Evolutionary conservation across 53 echinoderm and acorn worm genomes (phyloP).

Genomic region (Luidia sarsii): DNA sequence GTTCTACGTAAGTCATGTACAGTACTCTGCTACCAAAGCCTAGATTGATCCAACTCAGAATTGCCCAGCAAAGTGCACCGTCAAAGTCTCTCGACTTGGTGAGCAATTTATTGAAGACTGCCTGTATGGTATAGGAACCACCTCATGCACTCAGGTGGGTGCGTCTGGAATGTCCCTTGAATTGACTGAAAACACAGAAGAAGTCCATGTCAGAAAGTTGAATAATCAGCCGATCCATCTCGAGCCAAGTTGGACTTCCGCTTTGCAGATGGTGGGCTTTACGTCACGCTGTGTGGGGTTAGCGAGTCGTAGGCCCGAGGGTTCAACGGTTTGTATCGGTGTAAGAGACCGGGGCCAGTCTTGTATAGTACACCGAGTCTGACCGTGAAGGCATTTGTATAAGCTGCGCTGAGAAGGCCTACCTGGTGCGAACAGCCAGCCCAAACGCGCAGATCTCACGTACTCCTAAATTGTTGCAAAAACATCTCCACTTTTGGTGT

Average conservation of each 20-base stretch:
- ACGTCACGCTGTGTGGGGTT: slow-evolving; percentile 31
- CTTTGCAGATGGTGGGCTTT: slow-evolving; percentile 23
- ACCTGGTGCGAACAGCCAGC: slow-evolving; percentile 29
- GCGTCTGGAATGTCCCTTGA: too few species aligned
- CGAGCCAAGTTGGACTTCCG: slow-evolving; percentile 24
- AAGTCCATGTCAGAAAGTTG: too few species aligned
- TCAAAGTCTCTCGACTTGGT: neutral
- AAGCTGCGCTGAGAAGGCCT: slow-evolving; percentile 2
- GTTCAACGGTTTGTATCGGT: neutral
- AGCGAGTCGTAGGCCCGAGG: slow-evolving; percentile 29
- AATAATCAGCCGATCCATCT: neutral
- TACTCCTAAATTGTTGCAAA: slow-evolving; percentile 47
- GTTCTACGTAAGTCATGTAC: neutral
- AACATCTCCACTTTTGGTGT: slow-evolving; percentile 12
- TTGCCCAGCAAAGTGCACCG: slow-evolving; percentile 31
- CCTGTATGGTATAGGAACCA: too few species aligned
- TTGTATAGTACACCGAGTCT: slow-evolving; percentile 39
- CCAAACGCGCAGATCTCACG: slow-evolving; percentile 15
- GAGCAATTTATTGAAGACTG: neutral
- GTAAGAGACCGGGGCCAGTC: slow-evolving; percentile 26
- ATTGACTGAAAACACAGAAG: too few species aligned
- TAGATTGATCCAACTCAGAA: slow-evolving; percentile 4
- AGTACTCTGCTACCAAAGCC: slow-evolving; percentile 13
- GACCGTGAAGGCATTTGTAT: too few species aligned
- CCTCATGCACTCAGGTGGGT: too few species aligned